Percentiles rank a stretch among this genome's conserved stretches.
phyloP scores from a whole-genome alignment of 2,888 invertebrate species.

The Oxyteleia sp. region DNA sequence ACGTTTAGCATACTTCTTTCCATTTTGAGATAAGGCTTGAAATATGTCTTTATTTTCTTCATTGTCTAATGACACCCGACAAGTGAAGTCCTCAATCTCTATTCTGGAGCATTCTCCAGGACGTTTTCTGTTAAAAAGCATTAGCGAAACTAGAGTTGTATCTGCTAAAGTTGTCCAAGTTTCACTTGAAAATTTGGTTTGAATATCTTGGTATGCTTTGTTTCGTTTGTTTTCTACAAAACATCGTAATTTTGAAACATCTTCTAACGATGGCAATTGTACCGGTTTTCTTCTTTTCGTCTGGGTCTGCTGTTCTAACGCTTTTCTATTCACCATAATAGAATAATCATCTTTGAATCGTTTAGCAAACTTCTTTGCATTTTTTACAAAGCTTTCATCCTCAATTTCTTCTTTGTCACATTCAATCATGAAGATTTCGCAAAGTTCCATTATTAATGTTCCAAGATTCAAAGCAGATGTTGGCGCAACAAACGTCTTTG shows the following conservation, averaged over 20 bases:
- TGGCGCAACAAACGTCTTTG: constrained; percentile 64
- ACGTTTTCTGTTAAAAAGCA: constrained; percentile 59
- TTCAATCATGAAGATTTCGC: constrained; percentile 62
- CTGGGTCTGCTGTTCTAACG: constrained; percentile 23
- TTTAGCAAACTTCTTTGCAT: constrained; percentile 68
- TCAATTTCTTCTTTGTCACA: constrained; percentile 69
- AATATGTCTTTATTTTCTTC: constrained; percentile 9
- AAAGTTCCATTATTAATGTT: constrained; percentile 70
- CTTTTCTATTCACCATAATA: constrained; percentile 64
- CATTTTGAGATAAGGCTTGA: not conserved
- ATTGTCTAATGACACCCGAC: not conserved
- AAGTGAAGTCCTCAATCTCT: constrained; percentile 32
- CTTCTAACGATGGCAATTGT: constrained; percentile 23
- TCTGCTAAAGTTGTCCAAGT: constrained; percentile 22
- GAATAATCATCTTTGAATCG: constrained; percentile 62
- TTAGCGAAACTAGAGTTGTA: constrained; percentile 20
- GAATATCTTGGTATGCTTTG: not conserved
- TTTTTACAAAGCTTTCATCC: constrained; percentile 27
- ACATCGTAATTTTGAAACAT: constrained; percentile 26
- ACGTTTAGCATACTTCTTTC: constrained; percentile 8
- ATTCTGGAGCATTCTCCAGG: constrained; percentile 50
- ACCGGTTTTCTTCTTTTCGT: constrained; percentile 14
- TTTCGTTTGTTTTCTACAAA: constrained; percentile 14
- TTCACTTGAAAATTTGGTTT: not conserved
- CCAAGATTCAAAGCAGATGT: constrained; percentile 69